Evolutionary conservation across 1,140 invertebrate species (phyloP).

Genomic region (Frieseomelitta varia): DNA sequence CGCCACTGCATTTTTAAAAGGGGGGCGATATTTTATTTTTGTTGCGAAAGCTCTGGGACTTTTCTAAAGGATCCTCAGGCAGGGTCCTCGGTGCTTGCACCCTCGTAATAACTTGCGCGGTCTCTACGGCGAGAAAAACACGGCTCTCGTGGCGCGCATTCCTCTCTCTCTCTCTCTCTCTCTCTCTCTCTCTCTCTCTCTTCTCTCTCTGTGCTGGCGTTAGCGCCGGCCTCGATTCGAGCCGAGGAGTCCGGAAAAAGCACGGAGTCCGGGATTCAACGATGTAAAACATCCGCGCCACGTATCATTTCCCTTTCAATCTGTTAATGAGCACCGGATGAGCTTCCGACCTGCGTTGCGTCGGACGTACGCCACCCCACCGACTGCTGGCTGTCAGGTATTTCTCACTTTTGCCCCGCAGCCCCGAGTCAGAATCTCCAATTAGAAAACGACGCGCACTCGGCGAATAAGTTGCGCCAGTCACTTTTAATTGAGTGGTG

Average conservation of each 20-base stretch:
- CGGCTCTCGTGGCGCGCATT: conserved; percentile 18
- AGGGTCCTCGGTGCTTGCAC: conserved; percentile 27
- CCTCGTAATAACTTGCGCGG: conserved; percentile 44
- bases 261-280: conserved; percentile 18
- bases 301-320: conserved; percentile 53
- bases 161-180: not conserved
- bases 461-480: conserved; percentile 29
- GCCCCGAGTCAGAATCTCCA: conserved; percentile 14
- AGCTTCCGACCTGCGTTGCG: not conserved
- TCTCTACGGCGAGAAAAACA: conserved; percentile 33
- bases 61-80: conserved; percentile 47
- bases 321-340: conserved; percentile 42
- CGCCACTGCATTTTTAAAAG: conserved; percentile 44
- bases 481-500: conserved; percentile 36
- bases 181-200: too few relatives aligned
- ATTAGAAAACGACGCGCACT: conserved; percentile 49
- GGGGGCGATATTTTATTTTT: conserved; percentile 49
- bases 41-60: conserved; percentile 31
- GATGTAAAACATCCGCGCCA: conserved; percentile 42
- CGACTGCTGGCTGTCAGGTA: not conserved
- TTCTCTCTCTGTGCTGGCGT: not conserved
- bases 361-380: not conserved
- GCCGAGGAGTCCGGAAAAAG: conserved; percentile 8
- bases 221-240: conserved; percentile 13
- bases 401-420: conserved; percentile 16